Base-by-base conservation (phyloP, 2,888 invertebrate genomes). In the Folsomia manolachei region DNA sequence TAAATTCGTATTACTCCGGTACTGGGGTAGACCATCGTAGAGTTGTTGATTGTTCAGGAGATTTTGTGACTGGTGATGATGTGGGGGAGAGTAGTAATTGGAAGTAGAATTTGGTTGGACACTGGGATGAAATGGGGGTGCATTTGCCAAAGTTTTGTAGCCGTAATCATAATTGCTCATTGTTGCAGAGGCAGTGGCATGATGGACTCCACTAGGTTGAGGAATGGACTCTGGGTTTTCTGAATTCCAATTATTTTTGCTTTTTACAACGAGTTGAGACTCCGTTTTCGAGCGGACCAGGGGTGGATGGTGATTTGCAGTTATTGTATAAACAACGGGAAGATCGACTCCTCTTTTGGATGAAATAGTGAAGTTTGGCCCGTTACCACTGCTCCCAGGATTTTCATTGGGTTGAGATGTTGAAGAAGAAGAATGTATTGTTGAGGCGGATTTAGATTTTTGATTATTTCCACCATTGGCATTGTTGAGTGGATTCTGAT, bases 221-320 rank as follows among this genome's bases (percentile, higher is more conserved):
- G n/a, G n/a, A 39, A 39, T 39, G 39, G 14, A 51, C 53, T 14
- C 24, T 64, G 73, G 71, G 39, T 71, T 53, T 66, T 71, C 63
- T 25, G 71, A 26, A 61, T 52, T 70, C n/a, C 71, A 2, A 27
- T 68, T 71, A 60, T 72, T 76, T 51, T 79, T 79, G 53, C 71
- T 75, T 71, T 78, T 79, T 26, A 80, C 75, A 18, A 80, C 70
- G 21, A 79, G 71, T 66, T 80, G 78, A 51, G 78, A 79, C 66
- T 80, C 80, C 21, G 80, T 80, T 68, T 80, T 80, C 0, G 80
- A 80, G 14, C 78, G 65, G 24, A 74, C 71, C 25, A 78, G 70
- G 2, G 74, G 71, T 27, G 76, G 78, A 60, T 75, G 75, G 27
- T 52, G 61, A 25, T 75, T 70, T 25, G 70, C 56, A 27, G 18